phyloP scores from a whole-genome alignment of 2,797 vertebrate genomes.

The Furcifer pardalis region DNA sequence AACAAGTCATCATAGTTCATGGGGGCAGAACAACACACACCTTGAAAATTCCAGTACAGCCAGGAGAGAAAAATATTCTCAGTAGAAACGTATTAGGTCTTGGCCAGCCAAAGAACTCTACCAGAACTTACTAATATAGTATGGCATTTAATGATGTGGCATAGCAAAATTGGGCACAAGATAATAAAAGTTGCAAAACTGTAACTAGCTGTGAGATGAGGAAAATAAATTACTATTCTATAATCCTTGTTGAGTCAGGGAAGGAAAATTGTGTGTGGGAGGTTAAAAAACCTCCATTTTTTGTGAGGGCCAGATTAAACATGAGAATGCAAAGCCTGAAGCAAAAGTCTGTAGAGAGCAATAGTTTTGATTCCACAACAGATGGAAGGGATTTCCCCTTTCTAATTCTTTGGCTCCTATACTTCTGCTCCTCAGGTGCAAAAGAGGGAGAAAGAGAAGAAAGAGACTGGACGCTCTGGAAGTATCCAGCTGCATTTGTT shows the following conservation, averaged over 20 bases:
- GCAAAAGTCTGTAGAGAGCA: not conserved
- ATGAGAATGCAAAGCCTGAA: not conserved
- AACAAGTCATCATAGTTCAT: too few species aligned
- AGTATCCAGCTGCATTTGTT: not conserved
- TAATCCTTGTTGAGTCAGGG: not conserved
- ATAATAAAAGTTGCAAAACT: not conserved
- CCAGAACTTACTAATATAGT: too few species aligned
- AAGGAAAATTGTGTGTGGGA: not conserved
- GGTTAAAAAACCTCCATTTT: not conserved
- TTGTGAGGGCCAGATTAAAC: not conserved
- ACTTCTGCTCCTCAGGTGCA: not conserved
- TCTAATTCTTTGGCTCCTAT: not conserved
- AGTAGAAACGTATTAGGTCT: not conserved
- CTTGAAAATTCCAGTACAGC: too few species aligned
- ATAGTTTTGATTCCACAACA: not conserved
- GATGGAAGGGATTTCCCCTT: conserved; percentile 2
- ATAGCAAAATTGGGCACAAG: not conserved
- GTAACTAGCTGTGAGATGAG: not conserved
- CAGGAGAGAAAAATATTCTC: too few species aligned
- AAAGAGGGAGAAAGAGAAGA: not conserved
- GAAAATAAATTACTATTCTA: conserved; percentile 12
- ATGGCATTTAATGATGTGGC: not conserved
- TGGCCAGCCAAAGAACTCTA: too few species aligned
- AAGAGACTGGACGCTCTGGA: not conserved
- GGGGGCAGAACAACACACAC: too few species aligned